A percentile compares a stretch with the other conserved stretches of the same genome.
Evolutionary conservation across 1,140 invertebrate genomes (phyloP).

Genomic region (Diorhabda sublineata): DNA sequence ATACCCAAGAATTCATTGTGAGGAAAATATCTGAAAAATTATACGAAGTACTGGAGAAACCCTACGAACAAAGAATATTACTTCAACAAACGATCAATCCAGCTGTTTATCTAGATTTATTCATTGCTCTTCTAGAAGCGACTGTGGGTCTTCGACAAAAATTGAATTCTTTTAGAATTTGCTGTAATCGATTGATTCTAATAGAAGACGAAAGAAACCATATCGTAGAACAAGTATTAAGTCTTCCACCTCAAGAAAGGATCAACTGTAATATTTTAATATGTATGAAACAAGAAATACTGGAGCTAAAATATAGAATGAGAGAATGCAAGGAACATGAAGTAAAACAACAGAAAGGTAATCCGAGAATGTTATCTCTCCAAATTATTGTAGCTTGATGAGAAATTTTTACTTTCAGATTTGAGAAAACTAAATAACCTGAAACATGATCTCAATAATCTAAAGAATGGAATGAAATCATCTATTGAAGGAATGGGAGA

Average conservation of each 20-base stretch:
- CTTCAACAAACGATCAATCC: background rate
- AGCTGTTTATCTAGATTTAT: constrained; percentile 21
- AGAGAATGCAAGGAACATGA: constrained; percentile 28
- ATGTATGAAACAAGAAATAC: constrained; percentile 34
- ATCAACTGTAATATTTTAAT: constrained; percentile 31
- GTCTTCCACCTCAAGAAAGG: constrained; percentile 29
- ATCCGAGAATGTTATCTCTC: background rate
- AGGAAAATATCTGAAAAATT: constrained; percentile 29
- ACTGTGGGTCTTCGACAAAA: constrained; percentile 26
- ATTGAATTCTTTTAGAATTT: constrained; percentile 31
- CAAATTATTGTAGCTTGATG: too few species aligned
- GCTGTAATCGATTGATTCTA: constrained; percentile 32
- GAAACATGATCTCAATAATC: constrained; percentile 27
- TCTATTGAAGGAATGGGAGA: constrained; percentile 17
- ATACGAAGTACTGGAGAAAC: constrained; percentile 17
- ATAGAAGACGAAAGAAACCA: constrained; percentile 37
- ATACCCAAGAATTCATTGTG: constrained; percentile 32
- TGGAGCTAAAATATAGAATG: constrained; percentile 9
- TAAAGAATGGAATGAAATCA: constrained; percentile 22
- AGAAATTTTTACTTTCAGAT: background rate
- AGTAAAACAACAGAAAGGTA: constrained; percentile 21
- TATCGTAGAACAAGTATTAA: constrained; percentile 36
- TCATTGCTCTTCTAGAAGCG: constrained; percentile 27
- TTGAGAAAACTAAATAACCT: constrained; percentile 29
- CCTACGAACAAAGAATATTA: background rate